Evolutionary conservation across 2,113 vertebrate species (phyloP), one percentile per base, ranked within the genome.

Genomic region (Apodemus sylvaticus): DNA sequence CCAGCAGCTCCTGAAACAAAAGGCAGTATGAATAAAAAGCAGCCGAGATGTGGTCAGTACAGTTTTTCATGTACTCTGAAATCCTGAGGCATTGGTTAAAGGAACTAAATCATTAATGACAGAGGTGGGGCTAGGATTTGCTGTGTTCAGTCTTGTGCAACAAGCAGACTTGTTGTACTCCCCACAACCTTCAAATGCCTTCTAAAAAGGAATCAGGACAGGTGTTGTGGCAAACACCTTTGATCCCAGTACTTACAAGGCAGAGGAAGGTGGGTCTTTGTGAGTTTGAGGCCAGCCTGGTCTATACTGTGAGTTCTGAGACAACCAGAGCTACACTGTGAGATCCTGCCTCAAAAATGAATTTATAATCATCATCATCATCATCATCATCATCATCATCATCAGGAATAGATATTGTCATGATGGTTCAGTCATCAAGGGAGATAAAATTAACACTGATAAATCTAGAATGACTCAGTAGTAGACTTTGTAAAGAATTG

Each of bases 81-180:
- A 22, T 53, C 31, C 26, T 0, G 13, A 17, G 66, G 42, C 7
- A 34, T 76, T 55, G 60, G 55, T 42, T 39, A 39, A 34, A 24
- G 20, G 5, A 20, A 60, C 36, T 0, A 64, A 60, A 58, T 19
- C 16, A 64, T 17, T 13, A 1, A 22, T 3, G 8, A 29, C 24
- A 14, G 62, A 86, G 16, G 24, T 26, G 6, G 16, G 24, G 6
- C 51, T 45, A 0, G 51, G 31, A 13, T 53, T 7, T 20, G 29
- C 85, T 22, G 45, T 4, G 14, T 5, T 0, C 34, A 34, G 36
- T 39, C 5, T 42, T 2, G 60, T 11, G 13, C 0, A 3, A 34
- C 6, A 0, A 14, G 16, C 20, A 53, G 24, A 62, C 66, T 14
- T 10, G 7, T 20, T 78, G 29, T 5, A 1, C 14, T 2, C 66